Evolutionary conservation across 2,113 vertebrate species (phyloP).

Genomic region (Pardalotus punctatus): DNA sequence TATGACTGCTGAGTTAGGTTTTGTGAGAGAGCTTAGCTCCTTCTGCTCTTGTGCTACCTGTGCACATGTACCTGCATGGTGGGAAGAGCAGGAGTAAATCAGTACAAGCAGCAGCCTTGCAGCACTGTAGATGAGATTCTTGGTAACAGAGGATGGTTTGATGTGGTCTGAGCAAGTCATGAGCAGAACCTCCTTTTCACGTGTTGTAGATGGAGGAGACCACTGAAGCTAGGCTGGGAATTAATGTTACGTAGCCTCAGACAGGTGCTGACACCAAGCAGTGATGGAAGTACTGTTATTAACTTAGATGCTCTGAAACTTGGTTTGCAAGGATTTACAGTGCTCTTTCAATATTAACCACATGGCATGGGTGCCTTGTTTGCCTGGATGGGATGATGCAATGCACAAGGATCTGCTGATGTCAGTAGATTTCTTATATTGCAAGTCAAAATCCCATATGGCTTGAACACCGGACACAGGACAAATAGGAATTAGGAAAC

Average conservation of each 20-base stretch:
- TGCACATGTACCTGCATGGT: not conserved
- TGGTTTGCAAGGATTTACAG: not conserved
- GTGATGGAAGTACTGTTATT: not conserved
- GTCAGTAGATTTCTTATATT: not conserved
- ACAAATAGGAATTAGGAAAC: not conserved
- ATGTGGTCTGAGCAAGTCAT: not conserved
- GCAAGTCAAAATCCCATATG: not conserved
- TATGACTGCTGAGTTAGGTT: not conserved
- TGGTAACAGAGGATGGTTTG: not conserved
- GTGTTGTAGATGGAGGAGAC: not conserved
- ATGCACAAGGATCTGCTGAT: slow-evolving; percentile 10
- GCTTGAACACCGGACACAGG: not conserved
- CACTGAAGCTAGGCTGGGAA: not conserved
- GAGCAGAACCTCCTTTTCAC: not conserved
- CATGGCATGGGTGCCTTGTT: not conserved
- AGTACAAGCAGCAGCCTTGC: not conserved
- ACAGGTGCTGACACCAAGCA: not conserved
- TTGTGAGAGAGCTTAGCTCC: not conserved
- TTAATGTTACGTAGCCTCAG: not conserved
- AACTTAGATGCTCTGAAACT: not conserved
- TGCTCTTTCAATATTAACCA: slow-evolving; percentile 25
- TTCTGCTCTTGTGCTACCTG: accelerated
- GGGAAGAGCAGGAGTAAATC: not conserved
- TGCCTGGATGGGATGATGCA: slow-evolving; percentile 26
- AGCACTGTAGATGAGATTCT: not conserved